Percentiles rank a stretch among this genome's conserved stretches.
Evolutionary conservation across 2,888 invertebrate species (phyloP).

Genomic region (Acutogordius australiensis): DNA sequence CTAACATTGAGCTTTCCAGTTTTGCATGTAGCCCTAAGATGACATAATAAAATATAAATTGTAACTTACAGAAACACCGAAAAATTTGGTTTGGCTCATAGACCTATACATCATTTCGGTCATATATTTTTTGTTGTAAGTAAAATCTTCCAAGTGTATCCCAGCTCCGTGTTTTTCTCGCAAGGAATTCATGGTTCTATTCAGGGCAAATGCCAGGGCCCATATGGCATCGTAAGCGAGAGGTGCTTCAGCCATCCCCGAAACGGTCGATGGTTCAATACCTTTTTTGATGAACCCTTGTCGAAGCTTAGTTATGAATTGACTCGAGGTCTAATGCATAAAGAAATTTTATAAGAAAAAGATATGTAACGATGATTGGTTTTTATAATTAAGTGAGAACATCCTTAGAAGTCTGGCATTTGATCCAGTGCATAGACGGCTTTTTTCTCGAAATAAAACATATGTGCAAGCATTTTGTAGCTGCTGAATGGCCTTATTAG

Average conservation of each 20-base stretch:
- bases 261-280: slow-evolving; percentile 17
- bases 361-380: too few species aligned
- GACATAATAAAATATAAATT: slow-evolving; percentile 11
- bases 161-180: slow-evolving; percentile 33
- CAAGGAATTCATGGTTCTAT: slow-evolving; percentile 69
- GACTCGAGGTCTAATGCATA: slow-evolving; percentile 12
- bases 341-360: too few species aligned
- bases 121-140: slow-evolving; percentile 70
- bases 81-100: slow-evolving; percentile 86
- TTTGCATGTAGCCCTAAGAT: too few species aligned
- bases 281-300: neutral
- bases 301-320: neutral
- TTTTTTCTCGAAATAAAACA: too few species aligned
- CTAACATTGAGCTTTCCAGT: too few species aligned
- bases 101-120: slow-evolving; percentile 82
- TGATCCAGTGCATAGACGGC: too few species aligned
- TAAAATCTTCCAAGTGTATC: slow-evolving; percentile 65
- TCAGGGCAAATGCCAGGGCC: slow-evolving; percentile 78
- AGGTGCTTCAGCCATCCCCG: slow-evolving; percentile 70
- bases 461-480: too few species aligned
- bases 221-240: slow-evolving; percentile 95
- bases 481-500: too few species aligned
- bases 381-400: too few species aligned
- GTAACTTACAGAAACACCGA: slow-evolving; percentile 73
- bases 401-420: too few species aligned